Evolutionary conservation across 2,888 invertebrate species (phyloP).

Genomic region (Caenorhabditis zanzibari): DNA sequence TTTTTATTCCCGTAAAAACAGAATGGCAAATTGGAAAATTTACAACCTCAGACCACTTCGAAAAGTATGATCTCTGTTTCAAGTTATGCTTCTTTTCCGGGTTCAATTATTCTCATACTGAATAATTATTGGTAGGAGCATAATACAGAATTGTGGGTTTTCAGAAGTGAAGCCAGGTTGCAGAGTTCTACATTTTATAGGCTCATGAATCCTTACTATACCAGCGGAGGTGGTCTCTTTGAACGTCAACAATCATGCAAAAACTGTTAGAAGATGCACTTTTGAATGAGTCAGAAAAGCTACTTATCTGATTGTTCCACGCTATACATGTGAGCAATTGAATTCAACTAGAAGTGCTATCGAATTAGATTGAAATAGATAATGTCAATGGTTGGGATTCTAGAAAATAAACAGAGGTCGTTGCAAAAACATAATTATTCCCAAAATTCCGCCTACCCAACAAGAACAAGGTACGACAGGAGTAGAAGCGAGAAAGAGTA

Average conservation of each 20-base stretch:
- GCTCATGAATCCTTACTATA: neutral
- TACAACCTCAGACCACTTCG: neutral
- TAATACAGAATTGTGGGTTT: neutral
- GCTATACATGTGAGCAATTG: slow-evolving; percentile 2
- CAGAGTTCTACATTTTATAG: neutral
- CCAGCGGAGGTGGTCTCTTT: neutral
- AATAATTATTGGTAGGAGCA: neutral
- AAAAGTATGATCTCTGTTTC: neutral
- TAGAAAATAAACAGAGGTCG: too few species aligned
- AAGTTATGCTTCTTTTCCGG: neutral
- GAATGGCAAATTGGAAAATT: slow-evolving; percentile 15
- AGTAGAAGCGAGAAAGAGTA: neutral
- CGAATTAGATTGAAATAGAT: neutral
- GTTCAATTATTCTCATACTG: neutral
- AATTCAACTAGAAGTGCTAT: neutral
- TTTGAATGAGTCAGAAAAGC: slow-evolving; percentile 2
- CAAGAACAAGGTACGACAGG: neutral
- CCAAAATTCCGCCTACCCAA: slow-evolving; percentile 27
- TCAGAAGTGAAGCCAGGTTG: neutral
- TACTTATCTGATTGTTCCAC: slow-evolving; percentile 28
- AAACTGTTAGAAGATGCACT: slow-evolving; percentile 1
- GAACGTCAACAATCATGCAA: neutral
- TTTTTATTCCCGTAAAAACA: neutral
- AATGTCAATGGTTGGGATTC: neutral
- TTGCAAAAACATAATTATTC: neutral